Base-by-base conservation (phyloP, 2,113 vertebrate genomes). In the Crotophaga sulcirostris region DNA sequence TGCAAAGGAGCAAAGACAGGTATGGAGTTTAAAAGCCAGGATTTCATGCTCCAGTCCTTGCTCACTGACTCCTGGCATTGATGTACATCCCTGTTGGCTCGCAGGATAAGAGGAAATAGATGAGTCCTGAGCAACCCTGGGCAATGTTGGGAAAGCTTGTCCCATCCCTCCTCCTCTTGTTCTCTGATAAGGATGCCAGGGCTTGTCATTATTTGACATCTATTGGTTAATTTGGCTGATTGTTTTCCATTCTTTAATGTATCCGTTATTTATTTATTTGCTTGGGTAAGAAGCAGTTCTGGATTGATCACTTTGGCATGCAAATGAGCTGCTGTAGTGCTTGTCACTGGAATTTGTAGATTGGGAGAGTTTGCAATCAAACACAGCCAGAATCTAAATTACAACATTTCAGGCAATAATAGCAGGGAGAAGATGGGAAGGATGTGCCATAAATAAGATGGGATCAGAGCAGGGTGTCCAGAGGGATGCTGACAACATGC, bases 331-430 rank as follows among this genome's bases (percentile, higher is more conserved):
- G 33, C 89, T 84, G 60, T 56, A 84, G 62, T 54, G 89, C 87
- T 87, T 70, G 60, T 87, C 93, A 84, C 91, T 49, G 77, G 49
- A 89, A 95, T 94, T 64, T 87, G 82, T 72, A 91, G 84, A 79
- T 26, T 72, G 93, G 84, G 58, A 91, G 80, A 95, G 89, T 94
- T 94, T 95, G 89, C 81, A 95, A 94, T 95, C 95, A 94, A 94
- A 94, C 93, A 93, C 94, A 95, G 91, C 38, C 44, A 0, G 96
- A 96, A 97, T 94, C 83, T 78, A 91, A 95, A 95, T 92, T 28
- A 40, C 88, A 86, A 66, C 73, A 55, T 89, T 91, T 68, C 84
- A 92, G 56, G 80, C 89, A 52, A 28, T 78, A 67, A 72, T 47
- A 55, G 69, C 56, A 52, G 73, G 33, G 54, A 82, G 54, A 74